Evolutionary conservation across 2,797 vertebrate genomes (phyloP).

Genomic region (Poecilia gillii): DNA sequence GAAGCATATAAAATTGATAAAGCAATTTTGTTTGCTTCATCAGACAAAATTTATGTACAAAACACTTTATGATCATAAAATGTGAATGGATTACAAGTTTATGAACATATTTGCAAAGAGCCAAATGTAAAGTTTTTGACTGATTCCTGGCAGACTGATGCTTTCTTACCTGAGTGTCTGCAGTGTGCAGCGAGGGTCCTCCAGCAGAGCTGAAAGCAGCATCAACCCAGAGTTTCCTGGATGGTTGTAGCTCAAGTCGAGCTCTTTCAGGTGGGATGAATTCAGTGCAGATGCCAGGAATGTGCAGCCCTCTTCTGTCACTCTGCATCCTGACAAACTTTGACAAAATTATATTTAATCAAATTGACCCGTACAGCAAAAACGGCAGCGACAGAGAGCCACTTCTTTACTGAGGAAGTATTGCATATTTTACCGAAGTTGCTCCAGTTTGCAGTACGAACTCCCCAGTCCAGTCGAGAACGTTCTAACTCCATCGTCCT

Average conservation of each 20-base stretch:
- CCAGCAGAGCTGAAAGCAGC: constrained; percentile 53
- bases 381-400: background rate
- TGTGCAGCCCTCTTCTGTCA: constrained; percentile 64
- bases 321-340: constrained; percentile 69
- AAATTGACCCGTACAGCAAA: background rate
- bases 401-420: background rate
- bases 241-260: constrained; percentile 74
- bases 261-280: constrained; percentile 57
- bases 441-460: constrained; percentile 63
- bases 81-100: background rate
- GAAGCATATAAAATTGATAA: too few relatives aligned
- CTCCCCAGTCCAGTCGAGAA: constrained; percentile 53
- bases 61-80: background rate
- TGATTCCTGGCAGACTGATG: background rate
- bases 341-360: constrained; percentile 21
- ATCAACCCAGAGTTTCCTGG: constrained; percentile 55
- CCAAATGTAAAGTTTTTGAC: background rate
- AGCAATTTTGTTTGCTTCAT: too few relatives aligned
- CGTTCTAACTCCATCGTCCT: constrained; percentile 49
- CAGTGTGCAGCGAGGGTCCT: constrained; percentile 65
- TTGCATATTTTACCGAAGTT: constrained; percentile 54
- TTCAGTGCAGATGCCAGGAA: constrained; percentile 65
- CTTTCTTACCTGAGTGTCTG: constrained; percentile 58
- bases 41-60: too few relatives aligned
- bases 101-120: background rate